These are phyloP conservation scores for Nemoura dubitans DNA, from an alignment of 2,888 invertebrate genomes.

Conservation along the genomic window DNA sequence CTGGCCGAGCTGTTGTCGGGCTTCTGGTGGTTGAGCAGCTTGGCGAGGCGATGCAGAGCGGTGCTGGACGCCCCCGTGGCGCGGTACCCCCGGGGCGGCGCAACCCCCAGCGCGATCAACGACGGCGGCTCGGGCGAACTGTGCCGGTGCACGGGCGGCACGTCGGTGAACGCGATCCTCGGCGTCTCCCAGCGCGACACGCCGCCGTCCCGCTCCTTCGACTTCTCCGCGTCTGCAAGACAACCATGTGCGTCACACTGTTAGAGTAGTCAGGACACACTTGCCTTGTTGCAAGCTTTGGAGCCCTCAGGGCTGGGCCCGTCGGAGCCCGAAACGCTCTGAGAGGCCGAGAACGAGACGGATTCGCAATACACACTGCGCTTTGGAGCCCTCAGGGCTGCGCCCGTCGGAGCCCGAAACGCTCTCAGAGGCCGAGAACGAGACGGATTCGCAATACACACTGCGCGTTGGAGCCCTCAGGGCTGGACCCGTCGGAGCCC, in stretches of 20 bases:
- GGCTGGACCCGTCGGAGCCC: too few relatives aligned
- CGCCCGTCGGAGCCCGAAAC: too few relatives aligned
- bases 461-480: too few relatives aligned
- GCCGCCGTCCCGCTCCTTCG: constrained; percentile 18
- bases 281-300: too few relatives aligned
- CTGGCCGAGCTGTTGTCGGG: constrained; percentile 64
- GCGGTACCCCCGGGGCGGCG: constrained; percentile 65
- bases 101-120: background rate
- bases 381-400: too few relatives aligned
- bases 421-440: too few relatives aligned
- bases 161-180: constrained; percentile 60
- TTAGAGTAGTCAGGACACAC: background rate
- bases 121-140: constrained; percentile 47
- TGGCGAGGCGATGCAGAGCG: constrained; percentile 66
- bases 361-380: too few relatives aligned
- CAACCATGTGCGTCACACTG: constrained; percentile 15
- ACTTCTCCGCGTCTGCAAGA: background rate
- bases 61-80: constrained; percentile 54
- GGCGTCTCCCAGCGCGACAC: constrained; percentile 40
- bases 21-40: constrained; percentile 66
- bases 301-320: too few relatives aligned
- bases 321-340: too few relatives aligned
- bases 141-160: constrained; percentile 53
- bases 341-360: too few relatives aligned
- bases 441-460: too few relatives aligned